Evolutionary conservation across 1,140 invertebrate species (phyloP), one percentile per base, ranked within the genome.

Genomic region (Polyergus mexicanus): DNA sequence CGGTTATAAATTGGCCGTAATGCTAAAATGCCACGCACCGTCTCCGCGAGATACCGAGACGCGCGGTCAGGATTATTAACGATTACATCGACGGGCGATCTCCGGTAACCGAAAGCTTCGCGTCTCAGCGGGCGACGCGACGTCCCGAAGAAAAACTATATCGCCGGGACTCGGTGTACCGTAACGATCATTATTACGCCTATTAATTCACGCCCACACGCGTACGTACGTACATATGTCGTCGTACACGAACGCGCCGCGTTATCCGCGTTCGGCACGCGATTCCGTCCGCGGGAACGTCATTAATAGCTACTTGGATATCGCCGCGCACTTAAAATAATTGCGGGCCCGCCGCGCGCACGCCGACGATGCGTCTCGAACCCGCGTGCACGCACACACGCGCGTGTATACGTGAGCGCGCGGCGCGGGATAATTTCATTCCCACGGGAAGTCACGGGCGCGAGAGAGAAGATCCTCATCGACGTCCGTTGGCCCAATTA

Each of bases 221-320:
- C 62, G 74, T 75, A 78, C 87, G 54, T 60, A 44, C 38, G 56
- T 41, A 63, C 22, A n/a, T 58, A 44, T 28, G 22, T 62, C 58
- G 72, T 75, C 72, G 35, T 60, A 71, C 72, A 51, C 38, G 56
- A 38, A 56, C 47, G 62, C 35, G 65, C 32, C 44, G 69, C 77
- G 74, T 90, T 85, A 87, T 90, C 81, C 86, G 66, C 62, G 77
- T 83, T 90, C 89, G 87, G 86, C 89, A 90, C 88, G 89, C 89
- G 88, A 90, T 90, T 90, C 66, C 78, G 62, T 90, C 89, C 56
- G 65, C 89, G 74, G 86, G 86, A 90, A 90, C 86, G 89, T 90
- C 88, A 90, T 90, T 90, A 90, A 90, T 90, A 90, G 88, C 89
- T 90, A 87, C 86, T 90, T 80, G 86, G 85, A 90, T 90, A 90